These are phyloP conservation scores for Anolis apletophallus DNA, from an alignment of 2,797 vertebrate species.

Conservation along the genomic window DNA sequence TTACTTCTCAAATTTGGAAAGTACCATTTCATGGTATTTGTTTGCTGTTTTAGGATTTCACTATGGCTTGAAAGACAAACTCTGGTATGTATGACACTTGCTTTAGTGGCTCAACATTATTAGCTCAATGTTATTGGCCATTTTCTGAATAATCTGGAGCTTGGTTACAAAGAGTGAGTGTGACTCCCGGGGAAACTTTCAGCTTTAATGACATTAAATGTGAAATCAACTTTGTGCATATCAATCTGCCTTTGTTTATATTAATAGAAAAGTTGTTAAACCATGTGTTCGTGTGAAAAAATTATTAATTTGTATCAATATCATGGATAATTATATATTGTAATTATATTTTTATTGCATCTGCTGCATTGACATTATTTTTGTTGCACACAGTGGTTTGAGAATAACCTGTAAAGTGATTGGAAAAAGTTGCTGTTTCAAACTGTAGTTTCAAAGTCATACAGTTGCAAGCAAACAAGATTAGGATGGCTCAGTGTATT, in stretches of 20 bases:
- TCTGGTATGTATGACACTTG: not conserved
- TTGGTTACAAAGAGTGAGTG: not conserved
- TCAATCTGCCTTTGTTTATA: not conserved
- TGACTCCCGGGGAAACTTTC: not conserved
- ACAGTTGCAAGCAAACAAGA: not conserved
- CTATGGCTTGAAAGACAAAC: not conserved
- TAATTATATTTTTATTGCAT: not conserved
- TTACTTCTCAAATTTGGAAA: not conserved
- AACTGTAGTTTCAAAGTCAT: not conserved
- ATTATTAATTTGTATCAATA: not conserved
- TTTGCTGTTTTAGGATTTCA: not conserved
- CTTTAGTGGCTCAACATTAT: not conserved
- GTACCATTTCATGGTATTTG: not conserved
- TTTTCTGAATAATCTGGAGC: not conserved
- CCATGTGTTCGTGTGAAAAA: not conserved
- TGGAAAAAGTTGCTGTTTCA: not conserved
- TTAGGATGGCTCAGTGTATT: not conserved
- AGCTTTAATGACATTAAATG: slow-evolving; percentile 7
- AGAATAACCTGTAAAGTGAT: not conserved
- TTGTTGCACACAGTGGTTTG: not conserved
- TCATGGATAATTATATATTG: not conserved
- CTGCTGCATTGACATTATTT: not conserved
- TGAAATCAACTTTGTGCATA: slow-evolving; percentile 2
- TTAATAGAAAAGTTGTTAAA: not conserved
- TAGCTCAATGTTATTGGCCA: not conserved